Conservation (phyloP, 2,797 vertebrate species). For the Cuculus canorus region DNA sequence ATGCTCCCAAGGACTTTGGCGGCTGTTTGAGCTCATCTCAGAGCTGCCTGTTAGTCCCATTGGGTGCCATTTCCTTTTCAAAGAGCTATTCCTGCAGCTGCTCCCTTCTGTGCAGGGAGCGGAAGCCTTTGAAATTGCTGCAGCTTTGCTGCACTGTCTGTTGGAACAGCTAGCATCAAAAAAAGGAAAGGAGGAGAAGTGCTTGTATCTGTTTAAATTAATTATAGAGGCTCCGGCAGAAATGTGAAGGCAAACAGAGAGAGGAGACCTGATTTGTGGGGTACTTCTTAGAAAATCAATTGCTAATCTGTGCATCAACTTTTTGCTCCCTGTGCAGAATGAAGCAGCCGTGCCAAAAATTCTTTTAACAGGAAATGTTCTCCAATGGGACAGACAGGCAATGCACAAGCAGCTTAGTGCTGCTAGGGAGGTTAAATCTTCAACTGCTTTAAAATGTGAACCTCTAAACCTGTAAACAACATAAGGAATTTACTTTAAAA, state of each 20-base stretch:
- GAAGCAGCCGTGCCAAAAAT: conserved; percentile 3
- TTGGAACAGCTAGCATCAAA: conserved; percentile 52
- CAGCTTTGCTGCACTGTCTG: conserved; percentile 27
- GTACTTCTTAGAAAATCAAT: conserved; percentile 37
- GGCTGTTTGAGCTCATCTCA: conserved; percentile 20
- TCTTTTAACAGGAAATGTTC: conserved; percentile 47
- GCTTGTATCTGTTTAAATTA: conserved; percentile 65
- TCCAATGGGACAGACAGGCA: conserved; percentile 2
- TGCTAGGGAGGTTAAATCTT: conserved; percentile 7
- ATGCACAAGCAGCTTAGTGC: background rate
- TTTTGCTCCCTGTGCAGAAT: conserved; percentile 24
- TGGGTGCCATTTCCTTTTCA: conserved; percentile 74
- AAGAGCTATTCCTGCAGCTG: conserved; percentile 69
- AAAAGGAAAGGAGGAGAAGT: conserved; percentile 55
- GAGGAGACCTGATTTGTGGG: conserved; percentile 48
- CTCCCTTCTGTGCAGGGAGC: conserved; percentile 49
- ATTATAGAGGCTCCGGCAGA: conserved; percentile 56
- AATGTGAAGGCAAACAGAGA: conserved; percentile 44
- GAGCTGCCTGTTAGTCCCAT: conserved; percentile 51
- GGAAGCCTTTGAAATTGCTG: conserved; percentile 71
- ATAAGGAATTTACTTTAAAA: background rate
- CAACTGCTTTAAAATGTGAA: background rate
- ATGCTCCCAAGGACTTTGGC: conserved; percentile 58
- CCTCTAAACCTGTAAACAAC: background rate
- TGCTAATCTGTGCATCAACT: conserved; percentile 19